Conservation (phyloP, 2,888 invertebrate species). For the Mesorhabditis spiculigera region DNA sequence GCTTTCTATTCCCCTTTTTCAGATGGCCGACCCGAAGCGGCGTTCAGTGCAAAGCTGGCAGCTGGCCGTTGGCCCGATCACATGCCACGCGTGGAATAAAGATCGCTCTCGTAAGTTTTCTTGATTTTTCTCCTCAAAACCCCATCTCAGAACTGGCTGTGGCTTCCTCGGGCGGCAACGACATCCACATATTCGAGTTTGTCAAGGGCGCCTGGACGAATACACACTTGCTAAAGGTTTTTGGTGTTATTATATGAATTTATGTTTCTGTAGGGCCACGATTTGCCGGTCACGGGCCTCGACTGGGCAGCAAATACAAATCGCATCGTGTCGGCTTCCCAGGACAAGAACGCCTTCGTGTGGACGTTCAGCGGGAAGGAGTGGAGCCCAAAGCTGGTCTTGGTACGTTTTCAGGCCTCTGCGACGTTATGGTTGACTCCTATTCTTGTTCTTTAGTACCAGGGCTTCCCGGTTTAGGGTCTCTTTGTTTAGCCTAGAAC, state of each 20-base stretch:
- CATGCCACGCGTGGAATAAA: constrained; percentile 96
- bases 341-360: constrained; percentile 95
- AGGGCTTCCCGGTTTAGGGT: no score
- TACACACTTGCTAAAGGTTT: constrained; percentile 20
- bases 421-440: no score
- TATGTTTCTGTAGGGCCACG: constrained; percentile 83
- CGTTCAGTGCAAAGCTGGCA: constrained; percentile 51
- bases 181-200: constrained; percentile 83
- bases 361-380: constrained; percentile 88
- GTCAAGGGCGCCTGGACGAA: constrained; percentile 79
- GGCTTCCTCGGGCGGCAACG: constrained; percentile 84
- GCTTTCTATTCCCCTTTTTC: no score
- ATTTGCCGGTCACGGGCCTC: constrained; percentile 84
- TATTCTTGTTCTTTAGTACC: no score
- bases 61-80: constrained; percentile 75
- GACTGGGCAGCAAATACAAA: constrained; percentile 98
- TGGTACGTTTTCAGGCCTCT: constrained; percentile 64
- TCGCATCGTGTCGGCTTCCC: constrained; percentile 93
- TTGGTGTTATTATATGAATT: constrained; percentile 61
- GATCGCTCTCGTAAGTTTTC: constrained; percentile 72
- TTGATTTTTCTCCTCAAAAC: neutral
- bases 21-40: neutral
- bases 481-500: no score
- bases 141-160: constrained; percentile 80
- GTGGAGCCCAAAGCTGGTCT: constrained; percentile 92